Base-by-base conservation (phyloP, 23 tunicate species). In the Halocynthia aurantium region DNA sequence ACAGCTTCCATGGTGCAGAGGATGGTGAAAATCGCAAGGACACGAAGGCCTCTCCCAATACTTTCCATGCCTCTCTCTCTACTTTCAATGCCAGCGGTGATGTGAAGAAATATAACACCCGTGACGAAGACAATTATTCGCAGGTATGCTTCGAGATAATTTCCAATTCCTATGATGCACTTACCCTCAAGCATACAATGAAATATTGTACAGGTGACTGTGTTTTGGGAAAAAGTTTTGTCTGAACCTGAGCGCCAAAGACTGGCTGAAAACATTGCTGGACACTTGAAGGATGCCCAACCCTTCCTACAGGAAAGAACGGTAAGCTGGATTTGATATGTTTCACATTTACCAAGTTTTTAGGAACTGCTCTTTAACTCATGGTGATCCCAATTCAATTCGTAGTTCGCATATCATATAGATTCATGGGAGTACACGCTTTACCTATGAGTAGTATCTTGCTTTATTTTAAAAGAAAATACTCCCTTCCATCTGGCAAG, bases 261-360 rank as follows among this genome's bases (percentile, higher is more conserved):
- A 52, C 61, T 92, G 82, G 98, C 98, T 55, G 93, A 86, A 73
- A 92, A 92, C 75, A 86, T 92, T 67, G 98, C 93, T 31, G 89
- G 82, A 52, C 98, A 92, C 64, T 18, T 92, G 92, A 92, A 86
- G 64, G 75, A 68, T 65, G 98, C 98, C 52, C 98, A 92, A 66
- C 87, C 85, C 50, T 92, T 92, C 63, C 67, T 92, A n/a, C 88
- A 75, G 54, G 78, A 92, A 85, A 65, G 98, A 69, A 76, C 91
- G 54, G 98, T 92, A 86, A 82, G 85, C 72, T 0, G n/a, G 15
- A 10, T 19, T n/a, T n/a, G 17, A 58, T 13, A 58, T 58, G 15
- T 58, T 58, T 2, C 63, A 58, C 17, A 1, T 58, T 58, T 58
- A 13, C 17, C 63, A 13, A 13, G 63, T 58, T 13, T 13, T 58